These are phyloP conservation scores for Solenodon paradoxus DNA, from an alignment of 2,113 vertebrate species.

Conservation along the genomic window DNA sequence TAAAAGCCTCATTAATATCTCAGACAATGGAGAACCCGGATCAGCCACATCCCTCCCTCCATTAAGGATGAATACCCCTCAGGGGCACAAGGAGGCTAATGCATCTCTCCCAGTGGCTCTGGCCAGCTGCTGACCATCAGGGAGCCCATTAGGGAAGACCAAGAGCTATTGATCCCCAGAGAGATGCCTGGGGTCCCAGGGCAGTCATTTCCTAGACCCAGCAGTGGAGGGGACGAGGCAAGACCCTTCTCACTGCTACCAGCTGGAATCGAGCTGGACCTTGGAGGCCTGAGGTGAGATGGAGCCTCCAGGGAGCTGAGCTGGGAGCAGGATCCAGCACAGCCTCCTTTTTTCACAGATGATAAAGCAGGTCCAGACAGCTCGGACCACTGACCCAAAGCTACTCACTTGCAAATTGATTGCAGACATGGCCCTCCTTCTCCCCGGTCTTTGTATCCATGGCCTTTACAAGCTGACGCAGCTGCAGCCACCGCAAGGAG, in stretches of 20 bases:
- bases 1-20: constrained; percentile 49
- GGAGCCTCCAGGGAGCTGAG: neutral
- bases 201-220: neutral
- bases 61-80: constrained; percentile 28
- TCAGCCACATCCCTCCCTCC: neutral
- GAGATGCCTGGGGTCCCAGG: neutral
- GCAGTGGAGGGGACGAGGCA: neutral
- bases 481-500: neutral
- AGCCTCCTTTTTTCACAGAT: neutral
- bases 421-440: neutral
- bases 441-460: neutral
- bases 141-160: constrained; percentile 39
- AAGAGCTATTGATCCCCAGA: constrained; percentile 41
- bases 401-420: neutral
- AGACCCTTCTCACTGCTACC: neutral
- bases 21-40: neutral
- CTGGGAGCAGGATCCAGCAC: neutral
- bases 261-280: neutral
- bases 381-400: neutral
- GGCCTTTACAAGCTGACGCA: neutral
- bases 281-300: neutral
- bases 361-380: neutral
- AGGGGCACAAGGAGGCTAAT: neutral
- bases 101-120: constrained; percentile 38
- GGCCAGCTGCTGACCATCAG: neutral